Evolutionary conservation across 2,113 vertebrate genomes (phyloP).

Genomic region (Silurus meridionalis): DNA sequence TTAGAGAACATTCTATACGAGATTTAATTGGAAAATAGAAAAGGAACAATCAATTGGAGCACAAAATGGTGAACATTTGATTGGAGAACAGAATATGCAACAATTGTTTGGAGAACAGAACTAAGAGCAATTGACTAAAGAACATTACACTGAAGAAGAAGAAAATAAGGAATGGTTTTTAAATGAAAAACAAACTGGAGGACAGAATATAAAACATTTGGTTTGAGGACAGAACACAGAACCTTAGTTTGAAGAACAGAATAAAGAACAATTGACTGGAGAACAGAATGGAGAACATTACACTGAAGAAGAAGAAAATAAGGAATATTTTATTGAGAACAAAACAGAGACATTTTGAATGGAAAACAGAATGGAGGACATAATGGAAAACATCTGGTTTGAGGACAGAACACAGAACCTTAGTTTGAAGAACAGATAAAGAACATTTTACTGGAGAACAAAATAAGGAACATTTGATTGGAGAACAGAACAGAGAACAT

Average conservation of each 20-base stretch:
- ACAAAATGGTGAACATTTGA: neutral
- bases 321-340: neutral
- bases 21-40: neutral
- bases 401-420: neutral
- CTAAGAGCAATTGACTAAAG: no score
- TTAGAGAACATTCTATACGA: no score
- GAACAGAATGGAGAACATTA: neutral
- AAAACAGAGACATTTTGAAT: neutral
- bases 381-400: neutral
- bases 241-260: neutral
- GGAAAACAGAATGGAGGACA: neutral
- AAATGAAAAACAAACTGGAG: no score
- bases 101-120: no score
- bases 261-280: neutral
- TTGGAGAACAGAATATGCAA: neutral
- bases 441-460: neutral
- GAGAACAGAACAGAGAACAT: neutral
- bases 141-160: neutral
- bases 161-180: no score
- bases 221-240: neutral
- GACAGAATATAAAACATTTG: neutral
- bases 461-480: neutral
- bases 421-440: neutral
- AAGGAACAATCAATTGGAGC: neutral
- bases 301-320: neutral